Evolutionary conservation across 2,888 invertebrate genomes (phyloP).

Genomic region (Slavum lentiscoides): DNA sequence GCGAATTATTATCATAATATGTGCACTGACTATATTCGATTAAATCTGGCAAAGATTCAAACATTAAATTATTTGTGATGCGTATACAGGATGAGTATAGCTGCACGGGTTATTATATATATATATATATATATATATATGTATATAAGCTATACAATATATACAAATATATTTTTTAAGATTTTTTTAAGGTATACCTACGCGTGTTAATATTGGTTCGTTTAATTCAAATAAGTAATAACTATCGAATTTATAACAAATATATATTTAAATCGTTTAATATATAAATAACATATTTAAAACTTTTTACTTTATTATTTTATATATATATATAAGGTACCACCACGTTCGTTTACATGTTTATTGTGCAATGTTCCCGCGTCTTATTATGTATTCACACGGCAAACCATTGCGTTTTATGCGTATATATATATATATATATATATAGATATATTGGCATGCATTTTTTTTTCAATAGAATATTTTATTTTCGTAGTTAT

Average conservation of each 20-base stretch:
- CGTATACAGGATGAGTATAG: neutral
- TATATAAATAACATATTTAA: constrained; percentile 25
- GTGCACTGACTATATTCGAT: neutral
- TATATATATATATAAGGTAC: neutral
- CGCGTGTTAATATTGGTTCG: neutral
- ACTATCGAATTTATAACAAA: neutral
- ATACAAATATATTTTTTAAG: no score
- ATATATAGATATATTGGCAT: constrained; percentile 2
- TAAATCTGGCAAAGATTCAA: constrained; percentile 13
- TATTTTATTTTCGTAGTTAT: neutral
- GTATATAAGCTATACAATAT: no score
- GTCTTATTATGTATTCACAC: constrained; percentile 22
- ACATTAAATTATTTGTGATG: constrained; percentile 7
- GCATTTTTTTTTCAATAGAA: constrained; percentile 5
- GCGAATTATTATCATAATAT: no score
- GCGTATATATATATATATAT: neutral
- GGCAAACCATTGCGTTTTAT: constrained; percentile 28
- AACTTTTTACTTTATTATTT: neutral
- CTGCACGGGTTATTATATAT: no score
- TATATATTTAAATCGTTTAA: no score
- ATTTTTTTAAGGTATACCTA: neutral
- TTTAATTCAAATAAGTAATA: neutral
- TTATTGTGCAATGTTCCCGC: constrained; percentile 3
- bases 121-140: no score
- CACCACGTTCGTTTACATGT: neutral